Conservation (phyloP, 2,113 vertebrate genomes). For the Morone chrysops region DNA sequence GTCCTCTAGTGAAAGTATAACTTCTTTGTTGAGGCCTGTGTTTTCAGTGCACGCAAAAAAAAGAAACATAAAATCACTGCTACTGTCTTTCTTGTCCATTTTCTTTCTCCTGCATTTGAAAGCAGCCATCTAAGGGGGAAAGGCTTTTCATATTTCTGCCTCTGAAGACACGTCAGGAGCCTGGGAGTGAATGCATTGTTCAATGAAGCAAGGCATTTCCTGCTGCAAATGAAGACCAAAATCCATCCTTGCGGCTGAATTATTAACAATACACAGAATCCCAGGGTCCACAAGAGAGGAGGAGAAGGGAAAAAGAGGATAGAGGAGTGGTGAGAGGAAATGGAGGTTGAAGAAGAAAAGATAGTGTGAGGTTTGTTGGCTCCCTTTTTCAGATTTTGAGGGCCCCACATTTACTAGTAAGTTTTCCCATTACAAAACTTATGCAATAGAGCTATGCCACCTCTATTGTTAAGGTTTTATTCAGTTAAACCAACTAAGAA, state of each 20-base stretch:
- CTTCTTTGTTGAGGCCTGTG: conserved; percentile 24
- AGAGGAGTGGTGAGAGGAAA: conserved; percentile 12
- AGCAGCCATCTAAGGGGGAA: conserved; percentile 45
- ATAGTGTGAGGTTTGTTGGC: neutral
- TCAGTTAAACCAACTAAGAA: neutral
- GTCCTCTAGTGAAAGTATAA: conserved; percentile 1
- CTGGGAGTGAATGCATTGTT: conserved; percentile 71
- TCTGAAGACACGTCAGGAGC: conserved; percentile 48
- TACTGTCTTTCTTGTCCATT: conserved; percentile 27
- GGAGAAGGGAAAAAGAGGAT: conserved; percentile 3
- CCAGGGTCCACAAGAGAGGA: conserved; percentile 36
- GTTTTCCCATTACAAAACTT: neutral
- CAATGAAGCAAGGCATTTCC: conserved; percentile 71
- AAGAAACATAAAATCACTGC: conserved; percentile 55
- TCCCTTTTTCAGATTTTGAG: neutral
- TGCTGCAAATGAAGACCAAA: conserved; percentile 75
- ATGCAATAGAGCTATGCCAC: too few relatives aligned
- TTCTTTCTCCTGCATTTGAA: conserved; percentile 43
- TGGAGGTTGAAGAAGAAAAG: conserved; percentile 24
- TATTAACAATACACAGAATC: conserved; percentile 75
- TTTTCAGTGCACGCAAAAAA: conserved; percentile 43
- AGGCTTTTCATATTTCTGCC: conserved; percentile 52
- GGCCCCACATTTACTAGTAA: neutral
- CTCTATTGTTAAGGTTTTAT: neutral
- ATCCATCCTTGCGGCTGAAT: conserved; percentile 74